These are phyloP conservation scores for Diogma glabrata DNA, from an alignment of 2,888 invertebrate species.

Conservation along the genomic window DNA sequence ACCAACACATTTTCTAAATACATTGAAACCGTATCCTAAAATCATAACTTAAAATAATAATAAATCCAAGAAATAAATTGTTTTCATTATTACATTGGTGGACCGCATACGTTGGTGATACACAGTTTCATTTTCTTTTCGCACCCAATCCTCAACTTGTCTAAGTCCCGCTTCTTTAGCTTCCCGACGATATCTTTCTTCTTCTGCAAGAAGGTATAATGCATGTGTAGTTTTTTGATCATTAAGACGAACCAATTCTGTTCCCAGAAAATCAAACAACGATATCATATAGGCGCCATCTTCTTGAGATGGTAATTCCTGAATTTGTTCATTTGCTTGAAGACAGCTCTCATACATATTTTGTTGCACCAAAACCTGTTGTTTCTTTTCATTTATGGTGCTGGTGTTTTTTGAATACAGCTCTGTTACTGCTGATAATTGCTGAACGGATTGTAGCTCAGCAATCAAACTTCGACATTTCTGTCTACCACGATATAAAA, in stretches of 20 bases:
- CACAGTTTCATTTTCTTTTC: slow-evolving; percentile 67
- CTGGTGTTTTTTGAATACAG: slow-evolving; percentile 34
- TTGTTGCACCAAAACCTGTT: slow-evolving; percentile 29
- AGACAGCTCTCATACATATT: slow-evolving; percentile 25
- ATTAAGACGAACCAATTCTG: slow-evolving; percentile 62
- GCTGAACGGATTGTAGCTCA: slow-evolving; percentile 56
- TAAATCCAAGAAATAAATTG: slow-evolving; percentile 5
- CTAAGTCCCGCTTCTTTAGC: slow-evolving; percentile 68
- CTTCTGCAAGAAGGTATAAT: slow-evolving; percentile 62
- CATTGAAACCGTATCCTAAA: slow-evolving; percentile 45
- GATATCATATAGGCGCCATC: slow-evolving; percentile 63
- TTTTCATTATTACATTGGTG: slow-evolving; percentile 14
- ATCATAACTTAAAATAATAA: slow-evolving; percentile 43
- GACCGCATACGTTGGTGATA: slow-evolving; percentile 48
- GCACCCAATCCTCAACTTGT: slow-evolving; percentile 60
- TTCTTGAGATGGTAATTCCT: slow-evolving; percentile 52
- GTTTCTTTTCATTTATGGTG: slow-evolving; percentile 24
- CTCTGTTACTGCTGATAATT: slow-evolving; percentile 23
- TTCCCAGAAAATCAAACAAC: slow-evolving; percentile 54
- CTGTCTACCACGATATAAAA: slow-evolving; percentile 61
- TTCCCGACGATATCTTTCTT: slow-evolving; percentile 62
- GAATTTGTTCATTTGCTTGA: slow-evolving; percentile 35
- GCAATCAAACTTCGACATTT: slow-evolving; percentile 57
- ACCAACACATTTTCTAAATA: slow-evolving; percentile 52
- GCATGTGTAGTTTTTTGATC: slow-evolving; percentile 73